Base-by-base conservation (phyloP, 2,888 invertebrate species). In the Eupithecia abbreviata region DNA sequence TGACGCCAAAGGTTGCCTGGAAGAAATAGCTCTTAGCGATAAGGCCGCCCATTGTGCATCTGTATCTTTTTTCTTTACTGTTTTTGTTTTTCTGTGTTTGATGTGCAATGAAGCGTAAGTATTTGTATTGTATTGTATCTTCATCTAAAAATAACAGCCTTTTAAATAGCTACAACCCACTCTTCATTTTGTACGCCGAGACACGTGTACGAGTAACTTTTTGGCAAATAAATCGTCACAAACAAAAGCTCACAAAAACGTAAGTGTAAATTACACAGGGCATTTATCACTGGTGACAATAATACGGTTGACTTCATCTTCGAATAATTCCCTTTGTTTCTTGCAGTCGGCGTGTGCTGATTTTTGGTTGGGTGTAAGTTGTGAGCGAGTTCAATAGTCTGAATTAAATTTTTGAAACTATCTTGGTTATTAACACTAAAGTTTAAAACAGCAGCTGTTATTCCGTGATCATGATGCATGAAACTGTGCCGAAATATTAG, bases 291-390 rank as follows among this genome's bases (percentile, higher is more conserved):
- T 87, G 88, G 90, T 91, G 90, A 92, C 94, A 93, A 94, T 94
- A 93, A 93, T 90, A 92, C 88, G 93, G 93, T 93, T 94, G 93
- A 94, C 93, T 94, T 94, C 94, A 94, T 94, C 92, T 92, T 93
- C 90, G 89, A 93, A 94, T 94, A 93, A 94, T 94, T 94, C 90
- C 90, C 94, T 94, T 94, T 94, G 94, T 94, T 92, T 90, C 90
- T 89, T 89, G 88, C 88, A 88, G 88, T 88, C 87, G 87, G 89
- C 87, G 84, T 90, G 89, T 90, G 91, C 89, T 82, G 88, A 82
- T 89, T 90, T 90, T 85, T 84, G 81, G 76, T 80, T 72, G 85
- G 89, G 85, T 81, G 1, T 75, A 91, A 90, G 85, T 81, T 6
- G 82, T 9, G 70, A 83, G 82, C 45, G 47, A 43, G 10, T 68